phyloP scores from a whole-genome alignment of 2,113 vertebrate species.

The Coracopsis vasa region DNA sequence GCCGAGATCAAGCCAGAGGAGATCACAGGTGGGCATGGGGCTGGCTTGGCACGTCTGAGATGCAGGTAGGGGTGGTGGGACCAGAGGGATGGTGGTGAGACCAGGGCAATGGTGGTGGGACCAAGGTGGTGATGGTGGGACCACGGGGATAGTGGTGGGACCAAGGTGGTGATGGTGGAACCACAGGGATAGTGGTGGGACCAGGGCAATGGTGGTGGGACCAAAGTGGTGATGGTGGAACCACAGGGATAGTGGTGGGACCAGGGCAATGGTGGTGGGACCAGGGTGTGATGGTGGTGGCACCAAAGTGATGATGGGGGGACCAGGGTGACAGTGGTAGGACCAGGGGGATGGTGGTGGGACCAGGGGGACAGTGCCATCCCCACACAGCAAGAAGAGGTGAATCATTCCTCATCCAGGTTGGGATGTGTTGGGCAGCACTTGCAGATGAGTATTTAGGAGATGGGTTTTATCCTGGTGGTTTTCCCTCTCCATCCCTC shows the following conservation, averaged over 20 bases:
- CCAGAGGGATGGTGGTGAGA: neutral
- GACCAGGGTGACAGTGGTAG: accelerated
- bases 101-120: neutral
- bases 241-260: neutral
- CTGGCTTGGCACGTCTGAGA: accelerated
- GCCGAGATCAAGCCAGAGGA: constrained; percentile 92
- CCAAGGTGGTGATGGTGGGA: too few relatives aligned
- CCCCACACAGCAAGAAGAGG: neutral
- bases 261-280: accelerated
- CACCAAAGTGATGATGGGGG: neutral
- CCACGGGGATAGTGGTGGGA: neutral
- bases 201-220: accelerated
- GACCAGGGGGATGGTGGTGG: neutral
- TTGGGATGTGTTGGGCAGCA: neutral
- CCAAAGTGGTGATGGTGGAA: neutral
- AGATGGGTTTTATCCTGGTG: neutral
- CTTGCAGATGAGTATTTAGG: neutral
- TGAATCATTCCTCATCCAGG: accelerated
- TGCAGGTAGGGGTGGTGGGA: neutral
- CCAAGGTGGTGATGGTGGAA: too few relatives aligned
- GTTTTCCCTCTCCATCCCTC: neutral
- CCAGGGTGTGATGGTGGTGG: neutral
- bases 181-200: neutral
- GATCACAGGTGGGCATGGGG: constrained; percentile 81
- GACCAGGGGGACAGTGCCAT: accelerated